Conservation (phyloP, 2,113 vertebrate species). For the Hemichromis elongatus region DNA sequence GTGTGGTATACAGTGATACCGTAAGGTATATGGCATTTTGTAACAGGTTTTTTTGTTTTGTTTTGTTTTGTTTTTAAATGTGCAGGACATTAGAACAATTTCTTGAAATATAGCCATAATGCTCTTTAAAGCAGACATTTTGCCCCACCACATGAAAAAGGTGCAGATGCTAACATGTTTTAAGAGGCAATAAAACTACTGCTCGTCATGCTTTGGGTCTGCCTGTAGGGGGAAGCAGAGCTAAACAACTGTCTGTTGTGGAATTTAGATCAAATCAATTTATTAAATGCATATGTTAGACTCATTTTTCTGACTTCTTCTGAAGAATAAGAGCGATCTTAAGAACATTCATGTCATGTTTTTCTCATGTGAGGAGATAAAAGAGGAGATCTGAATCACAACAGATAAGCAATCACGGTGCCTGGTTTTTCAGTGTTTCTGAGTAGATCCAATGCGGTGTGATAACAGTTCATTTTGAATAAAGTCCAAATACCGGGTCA, state of each 20-base stretch:
- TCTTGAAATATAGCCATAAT: neutral
- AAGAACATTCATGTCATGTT: neutral
- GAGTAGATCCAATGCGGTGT: neutral
- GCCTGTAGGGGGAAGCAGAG: constrained; percentile 12
- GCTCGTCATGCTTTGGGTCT: neutral
- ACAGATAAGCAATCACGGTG: neutral
- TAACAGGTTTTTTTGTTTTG: neutral
- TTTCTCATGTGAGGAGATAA: neutral
- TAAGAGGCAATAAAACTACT: neutral
- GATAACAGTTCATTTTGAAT: neutral
- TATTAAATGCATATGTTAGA: neutral
- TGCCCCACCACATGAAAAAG: neutral
- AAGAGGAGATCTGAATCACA: neutral
- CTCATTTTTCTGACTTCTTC: neutral
- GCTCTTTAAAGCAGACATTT: neutral
- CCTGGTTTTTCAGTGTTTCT: neutral
- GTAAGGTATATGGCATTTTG: neutral
- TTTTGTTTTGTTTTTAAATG: too few species aligned
- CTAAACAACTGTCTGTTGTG: neutral
- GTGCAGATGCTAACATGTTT: neutral
- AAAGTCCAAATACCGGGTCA: neutral
- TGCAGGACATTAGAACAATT: neutral
- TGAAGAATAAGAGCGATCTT: neutral
- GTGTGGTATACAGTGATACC: neutral
- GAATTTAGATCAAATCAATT: neutral